These are phyloP conservation scores for Spodoptera exigua DNA, from an alignment of 2,888 invertebrate genomes.

Conservation along the genomic window DNA sequence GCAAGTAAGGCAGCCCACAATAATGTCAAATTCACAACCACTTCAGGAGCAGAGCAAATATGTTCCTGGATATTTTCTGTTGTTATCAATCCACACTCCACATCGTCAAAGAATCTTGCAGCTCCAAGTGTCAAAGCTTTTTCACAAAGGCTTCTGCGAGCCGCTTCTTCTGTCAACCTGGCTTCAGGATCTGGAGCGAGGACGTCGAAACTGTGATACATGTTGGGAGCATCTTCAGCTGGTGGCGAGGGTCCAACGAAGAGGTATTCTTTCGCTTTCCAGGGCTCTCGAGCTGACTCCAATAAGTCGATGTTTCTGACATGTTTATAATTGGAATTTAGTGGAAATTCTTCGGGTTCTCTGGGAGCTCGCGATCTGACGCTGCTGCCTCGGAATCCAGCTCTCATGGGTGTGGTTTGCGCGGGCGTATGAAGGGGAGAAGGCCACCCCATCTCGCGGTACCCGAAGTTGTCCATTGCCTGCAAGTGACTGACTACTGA, in stretches of 20 bases:
- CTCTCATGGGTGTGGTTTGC: slow-evolving; percentile 70
- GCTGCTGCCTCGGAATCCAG: slow-evolving; percentile 75
- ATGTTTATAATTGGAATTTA: slow-evolving; percentile 82
- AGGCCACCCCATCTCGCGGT: slow-evolving; percentile 89
- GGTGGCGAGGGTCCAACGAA: slow-evolving; percentile 94
- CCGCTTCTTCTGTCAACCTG: slow-evolving; percentile 92
- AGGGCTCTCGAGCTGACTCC: slow-evolving; percentile 89
- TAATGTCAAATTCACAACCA: slow-evolving; percentile 92
- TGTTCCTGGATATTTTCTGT: slow-evolving; percentile 89
- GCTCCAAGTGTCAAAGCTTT: slow-evolving; percentile 92
- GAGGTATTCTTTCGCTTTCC: slow-evolving; percentile 92
- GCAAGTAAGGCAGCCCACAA: slow-evolving; percentile 93
- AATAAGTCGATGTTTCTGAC: slow-evolving; percentile 86
- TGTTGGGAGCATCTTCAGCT: slow-evolving; percentile 93
- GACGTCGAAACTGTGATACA: slow-evolving; percentile 94
- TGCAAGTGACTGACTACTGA: slow-evolving; percentile 72
- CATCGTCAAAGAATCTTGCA: slow-evolving; percentile 92
- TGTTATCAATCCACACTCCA: slow-evolving; percentile 92
- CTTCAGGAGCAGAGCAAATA: slow-evolving; percentile 90
- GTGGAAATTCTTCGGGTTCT: slow-evolving; percentile 89
- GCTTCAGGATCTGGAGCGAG: slow-evolving; percentile 91
- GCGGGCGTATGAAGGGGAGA: slow-evolving; percentile 77
- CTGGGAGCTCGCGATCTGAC: slow-evolving; percentile 78
- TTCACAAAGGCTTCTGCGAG: slow-evolving; percentile 92
- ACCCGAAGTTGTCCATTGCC: slow-evolving; percentile 91